A percentile compares a stretch with the other conserved stretches of the same genome.
Evolutionary conservation across 2,797 vertebrate species (phyloP).

Genomic region (Danio albolineatus): DNA sequence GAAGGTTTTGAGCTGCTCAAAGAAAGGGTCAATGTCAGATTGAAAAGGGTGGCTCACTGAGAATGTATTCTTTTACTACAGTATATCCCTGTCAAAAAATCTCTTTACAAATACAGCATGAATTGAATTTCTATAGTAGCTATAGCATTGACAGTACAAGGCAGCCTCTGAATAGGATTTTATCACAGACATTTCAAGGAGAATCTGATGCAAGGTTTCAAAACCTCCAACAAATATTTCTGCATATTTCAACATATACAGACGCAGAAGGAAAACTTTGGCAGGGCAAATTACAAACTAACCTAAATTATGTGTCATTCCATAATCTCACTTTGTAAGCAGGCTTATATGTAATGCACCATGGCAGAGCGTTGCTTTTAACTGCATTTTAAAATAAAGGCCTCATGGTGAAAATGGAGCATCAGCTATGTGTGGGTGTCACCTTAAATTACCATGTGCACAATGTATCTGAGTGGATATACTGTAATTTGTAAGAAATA

Average conservation of each 20-base stretch:
- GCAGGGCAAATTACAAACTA: constrained; percentile 72
- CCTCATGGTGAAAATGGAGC: constrained; percentile 77
- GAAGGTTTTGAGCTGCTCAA: background rate
- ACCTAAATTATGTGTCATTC: constrained; percentile 72
- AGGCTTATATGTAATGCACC: constrained; percentile 77
- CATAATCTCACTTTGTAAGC: constrained; percentile 71
- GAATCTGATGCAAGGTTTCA: constrained; percentile 41
- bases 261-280: constrained; percentile 69
- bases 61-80: background rate
- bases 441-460: constrained; percentile 78
- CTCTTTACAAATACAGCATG: background rate
- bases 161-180: constrained; percentile 29
- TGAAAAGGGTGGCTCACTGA: background rate
- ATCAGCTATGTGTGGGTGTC: constrained; percentile 80
- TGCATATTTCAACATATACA: constrained; percentile 68
- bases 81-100: too few relatives aligned
- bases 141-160: constrained; percentile 8
- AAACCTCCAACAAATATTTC: constrained; percentile 64
- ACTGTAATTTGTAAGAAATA: constrained; percentile 77
- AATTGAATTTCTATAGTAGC: background rate
- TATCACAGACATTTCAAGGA: constrained; percentile 39
- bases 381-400: constrained; percentile 78
- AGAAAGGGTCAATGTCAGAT: background rate
- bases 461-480: constrained; percentile 74
- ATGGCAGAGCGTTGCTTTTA: constrained; percentile 76